These are phyloP conservation scores for Pantherophis vulpinus DNA, from an alignment of 2,797 vertebrate species.

Conservation along the genomic window DNA sequence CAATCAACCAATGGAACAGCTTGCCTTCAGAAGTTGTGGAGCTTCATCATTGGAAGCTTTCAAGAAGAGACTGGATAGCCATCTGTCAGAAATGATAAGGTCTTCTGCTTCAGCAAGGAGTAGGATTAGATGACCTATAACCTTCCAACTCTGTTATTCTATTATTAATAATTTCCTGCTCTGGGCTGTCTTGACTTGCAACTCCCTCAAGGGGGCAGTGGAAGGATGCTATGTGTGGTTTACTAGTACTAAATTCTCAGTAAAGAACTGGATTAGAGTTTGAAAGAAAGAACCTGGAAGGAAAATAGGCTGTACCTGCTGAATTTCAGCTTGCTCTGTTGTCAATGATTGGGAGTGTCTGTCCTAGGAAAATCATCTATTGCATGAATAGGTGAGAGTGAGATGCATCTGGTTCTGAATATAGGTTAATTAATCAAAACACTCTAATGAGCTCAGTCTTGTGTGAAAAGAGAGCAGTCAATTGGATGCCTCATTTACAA, in stretches of 20 bases:
- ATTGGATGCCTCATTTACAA: background rate
- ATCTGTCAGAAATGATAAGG: no score
- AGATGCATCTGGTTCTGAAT: background rate
- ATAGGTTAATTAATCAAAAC: background rate
- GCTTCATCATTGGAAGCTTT: no score
- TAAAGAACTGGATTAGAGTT: background rate
- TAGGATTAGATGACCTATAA: no score
- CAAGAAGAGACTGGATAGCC: no score
- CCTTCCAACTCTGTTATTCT: no score
- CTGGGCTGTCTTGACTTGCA: background rate
- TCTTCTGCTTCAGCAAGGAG: no score
- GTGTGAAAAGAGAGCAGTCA: background rate
- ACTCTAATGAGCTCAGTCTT: background rate
- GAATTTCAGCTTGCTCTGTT: background rate
- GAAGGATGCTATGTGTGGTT: background rate
- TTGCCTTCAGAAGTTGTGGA: no score
- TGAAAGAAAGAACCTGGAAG: no score
- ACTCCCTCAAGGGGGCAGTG: background rate
- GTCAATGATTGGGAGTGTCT: background rate
- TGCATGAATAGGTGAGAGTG: no score
- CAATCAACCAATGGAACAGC: no score
- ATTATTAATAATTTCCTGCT: no score
- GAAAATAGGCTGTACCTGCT: background rate
- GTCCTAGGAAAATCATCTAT: background rate
- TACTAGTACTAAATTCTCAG: background rate